These are phyloP conservation scores for Leptinotarsa juncta DNA, from an alignment of 2,888 invertebrate species.

Conservation along the genomic window DNA sequence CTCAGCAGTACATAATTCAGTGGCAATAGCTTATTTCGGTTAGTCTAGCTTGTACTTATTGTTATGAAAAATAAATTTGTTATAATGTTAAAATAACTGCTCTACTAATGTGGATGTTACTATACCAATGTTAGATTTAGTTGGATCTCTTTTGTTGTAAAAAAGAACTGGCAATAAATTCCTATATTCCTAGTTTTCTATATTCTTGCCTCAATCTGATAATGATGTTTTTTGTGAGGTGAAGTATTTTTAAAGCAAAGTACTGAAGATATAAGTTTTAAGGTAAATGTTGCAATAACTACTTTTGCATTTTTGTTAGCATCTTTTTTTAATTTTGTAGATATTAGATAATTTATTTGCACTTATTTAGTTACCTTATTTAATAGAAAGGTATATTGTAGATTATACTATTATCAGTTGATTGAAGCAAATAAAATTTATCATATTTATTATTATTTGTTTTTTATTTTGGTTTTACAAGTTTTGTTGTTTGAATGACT, in stretches of 20 bases:
- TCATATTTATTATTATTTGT: conserved; percentile 31
- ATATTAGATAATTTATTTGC: conserved; percentile 57
- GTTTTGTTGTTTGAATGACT: not conserved
- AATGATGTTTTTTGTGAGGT: conserved; percentile 35
- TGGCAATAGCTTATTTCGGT: conserved; percentile 17
- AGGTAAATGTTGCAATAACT: conserved; percentile 54
- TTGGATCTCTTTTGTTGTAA: conserved; percentile 38
- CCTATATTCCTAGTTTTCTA: conserved; percentile 45
- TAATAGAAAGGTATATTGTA: conserved; percentile 49
- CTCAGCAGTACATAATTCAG: conserved; percentile 31
- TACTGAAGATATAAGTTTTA: conserved; percentile 46
- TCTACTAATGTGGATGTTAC: conserved; percentile 32
- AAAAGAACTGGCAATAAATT: conserved; percentile 53
- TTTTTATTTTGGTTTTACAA: conserved; percentile 34
- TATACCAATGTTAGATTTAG: conserved; percentile 46
- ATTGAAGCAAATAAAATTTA: conserved; percentile 29
- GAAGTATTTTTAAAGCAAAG: conserved; percentile 42
- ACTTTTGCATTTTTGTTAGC: conserved; percentile 45
- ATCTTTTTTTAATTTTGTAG: conserved; percentile 51
- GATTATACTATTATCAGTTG: conserved; percentile 48
- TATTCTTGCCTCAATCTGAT: conserved; percentile 51
- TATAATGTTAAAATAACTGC: not conserved
- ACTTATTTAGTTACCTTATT: conserved; percentile 57
- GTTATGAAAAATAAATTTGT: conserved; percentile 17
- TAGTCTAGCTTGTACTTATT: conserved; percentile 28